Conservation (phyloP, 2,113 vertebrate genomes). For the Bambusicola thoracicus region DNA sequence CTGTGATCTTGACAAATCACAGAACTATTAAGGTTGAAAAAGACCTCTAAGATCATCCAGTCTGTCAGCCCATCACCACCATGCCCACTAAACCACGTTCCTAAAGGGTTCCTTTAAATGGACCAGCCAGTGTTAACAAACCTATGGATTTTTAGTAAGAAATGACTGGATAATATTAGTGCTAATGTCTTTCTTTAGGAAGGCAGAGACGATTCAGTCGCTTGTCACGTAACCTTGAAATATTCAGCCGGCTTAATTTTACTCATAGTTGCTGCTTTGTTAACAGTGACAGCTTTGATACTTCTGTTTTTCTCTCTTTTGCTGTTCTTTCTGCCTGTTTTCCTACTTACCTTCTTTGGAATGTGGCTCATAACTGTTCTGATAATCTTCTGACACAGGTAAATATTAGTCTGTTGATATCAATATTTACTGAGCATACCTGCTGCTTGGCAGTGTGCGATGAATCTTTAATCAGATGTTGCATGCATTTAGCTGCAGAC, state of each 20-base stretch:
- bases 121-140: background rate
- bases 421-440: background rate
- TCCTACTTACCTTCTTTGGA: constrained; percentile 27
- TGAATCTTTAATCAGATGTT: background rate
- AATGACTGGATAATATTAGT: background rate
- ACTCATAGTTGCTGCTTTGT: background rate
- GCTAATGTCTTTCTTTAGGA: background rate
- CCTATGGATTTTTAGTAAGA: background rate
- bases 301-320: background rate
- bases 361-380: constrained; percentile 34
- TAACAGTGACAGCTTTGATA: background rate
- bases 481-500: background rate
- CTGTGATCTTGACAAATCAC: too few species aligned
- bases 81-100: too few species aligned
- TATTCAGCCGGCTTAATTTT: background rate
- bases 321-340: background rate
- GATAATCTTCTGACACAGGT: constrained; percentile 52
- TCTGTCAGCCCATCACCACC: too few species aligned
- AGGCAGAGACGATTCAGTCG: background rate
- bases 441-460: background rate
- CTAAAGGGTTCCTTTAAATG: background rate
- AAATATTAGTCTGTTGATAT: constrained; percentile 6
- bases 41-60: too few species aligned
- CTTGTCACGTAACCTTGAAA: background rate
- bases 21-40: too few species aligned